Conservation (phyloP, 2,113 vertebrate genomes). For the Haplotaxodon microlepis region DNA sequence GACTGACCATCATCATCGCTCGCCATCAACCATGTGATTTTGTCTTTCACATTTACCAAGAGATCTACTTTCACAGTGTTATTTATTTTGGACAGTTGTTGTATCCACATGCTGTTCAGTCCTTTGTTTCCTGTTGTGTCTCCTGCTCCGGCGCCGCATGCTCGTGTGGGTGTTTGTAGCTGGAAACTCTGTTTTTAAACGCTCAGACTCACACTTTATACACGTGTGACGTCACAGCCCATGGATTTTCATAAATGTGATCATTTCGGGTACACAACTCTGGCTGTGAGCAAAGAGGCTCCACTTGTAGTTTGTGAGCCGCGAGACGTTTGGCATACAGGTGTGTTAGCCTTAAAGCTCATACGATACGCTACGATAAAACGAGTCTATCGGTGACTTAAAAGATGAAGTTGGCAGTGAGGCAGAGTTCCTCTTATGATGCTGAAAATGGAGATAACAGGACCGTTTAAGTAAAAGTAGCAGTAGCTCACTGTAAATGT, state of each 20-base stretch:
- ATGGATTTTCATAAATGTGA: neutral
- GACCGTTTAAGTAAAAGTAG: neutral
- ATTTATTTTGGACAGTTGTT: neutral
- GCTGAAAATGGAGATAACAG: neutral
- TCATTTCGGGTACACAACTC: neutral
- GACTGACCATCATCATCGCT: neutral
- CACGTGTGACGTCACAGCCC: rapidly evolving
- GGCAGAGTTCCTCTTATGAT: neutral
- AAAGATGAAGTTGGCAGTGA: rapidly evolving
- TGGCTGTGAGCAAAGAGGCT: neutral
- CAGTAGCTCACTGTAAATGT: neutral
- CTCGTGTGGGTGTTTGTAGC: neutral
- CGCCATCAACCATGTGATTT: neutral
- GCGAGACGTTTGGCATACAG: neutral
- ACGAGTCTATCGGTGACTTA: rapidly evolving
- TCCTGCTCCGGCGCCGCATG: rapidly evolving
- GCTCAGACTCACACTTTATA: neutral
- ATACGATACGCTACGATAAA: neutral
- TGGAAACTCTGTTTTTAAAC: neutral
- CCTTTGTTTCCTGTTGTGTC: neutral
- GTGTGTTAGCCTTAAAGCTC: neutral
- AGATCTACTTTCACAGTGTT: neutral
- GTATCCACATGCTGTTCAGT: neutral
- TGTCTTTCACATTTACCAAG: neutral
- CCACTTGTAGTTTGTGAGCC: neutral